Base-by-base conservation (phyloP, 2,888 invertebrate genomes). In the Stegana nigrithorax region DNA sequence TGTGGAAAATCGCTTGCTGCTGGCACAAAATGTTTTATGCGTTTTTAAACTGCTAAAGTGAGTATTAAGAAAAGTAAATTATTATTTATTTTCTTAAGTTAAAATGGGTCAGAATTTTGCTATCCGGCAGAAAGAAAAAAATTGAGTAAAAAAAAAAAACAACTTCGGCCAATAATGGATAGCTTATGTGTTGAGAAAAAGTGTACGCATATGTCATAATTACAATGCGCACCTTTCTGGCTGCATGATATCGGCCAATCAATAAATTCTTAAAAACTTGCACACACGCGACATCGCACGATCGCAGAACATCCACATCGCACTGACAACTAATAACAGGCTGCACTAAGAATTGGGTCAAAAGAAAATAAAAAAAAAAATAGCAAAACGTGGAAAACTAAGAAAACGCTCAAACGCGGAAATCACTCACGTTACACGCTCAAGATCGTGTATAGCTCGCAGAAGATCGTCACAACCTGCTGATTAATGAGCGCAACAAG, bases 161-260 rank as follows among this genome's bases (percentile, higher is more conserved):
- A n/a, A n/a, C n/a, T n/a, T n/a, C n/a, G n/a, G n/a, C n/a, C n/a
- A n/a, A n/a, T n/a, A n/a, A n/a, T n/a, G n/a, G n/a, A n/a, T n/a
- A n/a, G n/a, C n/a, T n/a, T n/a, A n/a, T n/a, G n/a, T n/a, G n/a
- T n/a, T n/a, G n/a, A n/a, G n/a, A n/a, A n/a, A n/a, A n/a, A n/a
- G n/a, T n/a, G n/a, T n/a, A n/a, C n/a, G n/a, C n/a, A n/a, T n/a
- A n/a, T n/a, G n/a, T n/a, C n/a, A 47, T 47, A 47, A 47, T 47
- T 47, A 10, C 47, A 47, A 23, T 21, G 47, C 2, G 12, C 47
- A 21, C 4, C 36, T 36, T n/a, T 55, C 21, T 59, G 56, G 62
- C 59, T 47, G 58, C 61, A 64, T 55, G 64, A 81, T 77, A 75
- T 80, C 77, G 81, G 81, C 80, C 81, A 80, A 66, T 67, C 67